These are phyloP conservation scores for Trematocara marginatum DNA, from an alignment of 2,113 vertebrate species.

Conservation along the genomic window DNA sequence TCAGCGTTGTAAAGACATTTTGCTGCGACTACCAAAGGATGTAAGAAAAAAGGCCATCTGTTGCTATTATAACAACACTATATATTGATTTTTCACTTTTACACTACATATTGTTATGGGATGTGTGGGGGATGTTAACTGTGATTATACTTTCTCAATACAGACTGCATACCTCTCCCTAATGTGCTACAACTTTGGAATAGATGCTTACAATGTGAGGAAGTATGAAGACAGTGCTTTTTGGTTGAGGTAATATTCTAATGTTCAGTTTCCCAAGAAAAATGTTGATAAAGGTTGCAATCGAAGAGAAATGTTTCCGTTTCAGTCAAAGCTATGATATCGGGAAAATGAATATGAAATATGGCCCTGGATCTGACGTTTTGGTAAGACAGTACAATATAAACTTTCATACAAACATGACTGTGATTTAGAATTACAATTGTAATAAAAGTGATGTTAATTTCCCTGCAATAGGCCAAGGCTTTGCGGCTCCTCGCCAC, in stretches of 20 bases:
- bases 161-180: conserved; percentile 83
- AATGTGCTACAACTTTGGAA: conserved; percentile 90
- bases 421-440: neutral
- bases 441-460: neutral
- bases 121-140: neutral
- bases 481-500: conserved; percentile 82
- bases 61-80: neutral
- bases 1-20: conserved; percentile 86
- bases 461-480: conserved; percentile 76
- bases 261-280: neutral
- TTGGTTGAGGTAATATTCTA: conserved; percentile 85
- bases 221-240: conserved; percentile 82
- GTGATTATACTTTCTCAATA: conserved; percentile 10
- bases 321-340: conserved; percentile 87
- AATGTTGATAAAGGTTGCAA: neutral
- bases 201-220: conserved; percentile 75
- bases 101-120: neutral
- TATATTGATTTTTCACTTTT: neutral
- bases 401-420: neutral
- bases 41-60: conserved; percentile 49
- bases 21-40: conserved; percentile 82
- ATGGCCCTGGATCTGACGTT: conserved; percentile 73
- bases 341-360: conserved; percentile 76
- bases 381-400: conserved; percentile 69
- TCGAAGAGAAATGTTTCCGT: neutral